These are phyloP conservation scores for Drosophila subobscura DNA, from an alignment of 1,140 invertebrate species.

Conservation along the genomic window DNA sequence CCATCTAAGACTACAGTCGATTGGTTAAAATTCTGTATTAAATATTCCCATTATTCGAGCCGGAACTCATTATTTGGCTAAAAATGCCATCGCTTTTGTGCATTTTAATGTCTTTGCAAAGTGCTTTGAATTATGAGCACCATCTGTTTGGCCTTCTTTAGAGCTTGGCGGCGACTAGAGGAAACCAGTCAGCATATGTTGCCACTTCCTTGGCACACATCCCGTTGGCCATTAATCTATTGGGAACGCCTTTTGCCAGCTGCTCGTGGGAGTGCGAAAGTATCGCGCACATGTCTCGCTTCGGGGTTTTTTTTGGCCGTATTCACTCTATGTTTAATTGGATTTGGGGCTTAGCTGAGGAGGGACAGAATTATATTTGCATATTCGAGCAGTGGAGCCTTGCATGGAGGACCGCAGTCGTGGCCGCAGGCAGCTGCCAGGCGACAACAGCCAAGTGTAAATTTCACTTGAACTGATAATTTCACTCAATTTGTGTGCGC, in stretches of 20 bases:
- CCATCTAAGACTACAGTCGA: no score
- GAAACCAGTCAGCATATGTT: constrained; percentile 26
- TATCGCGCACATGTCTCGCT: constrained; percentile 52
- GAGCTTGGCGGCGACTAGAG: constrained; percentile 6
- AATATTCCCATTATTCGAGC: no score
- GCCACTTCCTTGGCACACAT: constrained; percentile 29
- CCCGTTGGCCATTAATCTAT: constrained; percentile 41
- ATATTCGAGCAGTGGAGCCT: constrained; percentile 10
- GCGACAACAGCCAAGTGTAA: constrained; percentile 75
- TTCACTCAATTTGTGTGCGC: constrained; percentile 81
- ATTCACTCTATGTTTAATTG: constrained; percentile 56
- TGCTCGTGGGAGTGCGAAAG: constrained; percentile 39
- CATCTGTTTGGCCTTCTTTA: background rate
- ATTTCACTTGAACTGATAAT: constrained; percentile 82
- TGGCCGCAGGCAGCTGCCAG: constrained; percentile 16
- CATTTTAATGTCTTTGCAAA: constrained; percentile 13
- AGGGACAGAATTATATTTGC: constrained; percentile 7
- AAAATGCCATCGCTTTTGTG: constrained; percentile 2
- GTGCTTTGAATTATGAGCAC: constrained; percentile 7
- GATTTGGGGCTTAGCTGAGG: constrained; percentile 52
- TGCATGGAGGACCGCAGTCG: background rate
- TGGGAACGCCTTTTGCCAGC: constrained; percentile 33
- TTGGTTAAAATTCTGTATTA: no score
- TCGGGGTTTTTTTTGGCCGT: constrained; percentile 22
- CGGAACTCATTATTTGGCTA: background rate